phyloP scores from a whole-genome alignment of 2,797 vertebrate species.

The Meda fulgida region DNA sequence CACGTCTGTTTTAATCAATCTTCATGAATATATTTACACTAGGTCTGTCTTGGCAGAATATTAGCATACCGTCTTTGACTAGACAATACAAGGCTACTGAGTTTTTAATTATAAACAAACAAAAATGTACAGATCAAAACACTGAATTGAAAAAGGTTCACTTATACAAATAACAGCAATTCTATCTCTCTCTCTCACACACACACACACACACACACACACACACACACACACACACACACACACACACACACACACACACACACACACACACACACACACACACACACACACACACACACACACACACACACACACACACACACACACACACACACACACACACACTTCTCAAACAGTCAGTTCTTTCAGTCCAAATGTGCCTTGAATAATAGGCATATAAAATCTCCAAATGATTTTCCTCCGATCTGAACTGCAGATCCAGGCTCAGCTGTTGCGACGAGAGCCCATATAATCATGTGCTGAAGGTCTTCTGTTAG shows the following conservation, averaged over 20 bases:
- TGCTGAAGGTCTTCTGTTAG: neutral
- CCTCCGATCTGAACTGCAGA: neutral
- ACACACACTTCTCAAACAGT: constrained; percentile 1
- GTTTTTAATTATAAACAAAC: constrained; percentile 23
- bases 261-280: neutral
- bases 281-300: neutral
- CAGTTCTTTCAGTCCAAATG: constrained; percentile 3
- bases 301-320: neutral
- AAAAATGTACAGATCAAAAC: constrained; percentile 7
- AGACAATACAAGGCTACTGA: constrained; percentile 23
- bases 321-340: neutral
- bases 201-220: neutral
- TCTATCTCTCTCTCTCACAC: neutral
- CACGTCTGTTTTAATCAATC: neutral
- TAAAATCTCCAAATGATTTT: neutral
- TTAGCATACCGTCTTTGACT: constrained; percentile 3
- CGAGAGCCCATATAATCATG: neutral
- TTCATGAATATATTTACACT: constrained; percentile 9
- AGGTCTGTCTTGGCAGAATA: neutral
- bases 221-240: neutral
- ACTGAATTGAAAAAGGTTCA: neutral
- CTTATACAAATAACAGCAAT: neutral
- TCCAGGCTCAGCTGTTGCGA: neutral
- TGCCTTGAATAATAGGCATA: neutral
- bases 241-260: neutral